Evolutionary conservation across 2,888 invertebrate genomes (phyloP).

Genomic region (Mythimna lalbum): DNA sequence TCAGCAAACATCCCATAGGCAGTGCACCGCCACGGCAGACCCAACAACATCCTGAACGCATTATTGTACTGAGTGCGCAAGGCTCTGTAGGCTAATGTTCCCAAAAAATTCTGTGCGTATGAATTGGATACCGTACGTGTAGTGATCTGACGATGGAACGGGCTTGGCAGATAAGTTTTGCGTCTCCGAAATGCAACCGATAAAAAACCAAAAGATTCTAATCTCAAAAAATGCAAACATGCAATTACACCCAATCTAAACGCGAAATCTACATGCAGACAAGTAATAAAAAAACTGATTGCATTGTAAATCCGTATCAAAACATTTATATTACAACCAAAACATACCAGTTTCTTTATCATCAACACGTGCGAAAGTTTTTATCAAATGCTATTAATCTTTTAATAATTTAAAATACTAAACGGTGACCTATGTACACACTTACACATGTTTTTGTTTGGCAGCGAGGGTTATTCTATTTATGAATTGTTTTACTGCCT

Average conservation of each 20-base stretch:
- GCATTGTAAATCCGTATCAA: conserved; percentile 14
- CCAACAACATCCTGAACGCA: no score
- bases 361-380: conserved; percentile 28
- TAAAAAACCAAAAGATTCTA: background rate
- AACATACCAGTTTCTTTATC: conserved; percentile 17
- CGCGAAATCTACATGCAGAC: conserved; percentile 1
- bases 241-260: conserved; percentile 13
- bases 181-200: no score
- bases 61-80: no score
- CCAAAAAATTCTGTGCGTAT: no score
- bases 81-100: no score
- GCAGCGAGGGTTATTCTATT: no score
- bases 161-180: no score
- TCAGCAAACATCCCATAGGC: no score
- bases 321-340: conserved; percentile 9
- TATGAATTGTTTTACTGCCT: no score
- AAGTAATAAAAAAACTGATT: conserved; percentile 24
- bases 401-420: conserved; percentile 12
- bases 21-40: no score
- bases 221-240: background rate
- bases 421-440: background rate
- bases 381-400: conserved; percentile 31
- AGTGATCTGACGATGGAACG: no score
- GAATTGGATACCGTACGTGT: no score
- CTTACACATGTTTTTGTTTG: background rate